phyloP scores from a whole-genome alignment of 2,888 invertebrate species.

The Zaprionus bogoriensis region DNA sequence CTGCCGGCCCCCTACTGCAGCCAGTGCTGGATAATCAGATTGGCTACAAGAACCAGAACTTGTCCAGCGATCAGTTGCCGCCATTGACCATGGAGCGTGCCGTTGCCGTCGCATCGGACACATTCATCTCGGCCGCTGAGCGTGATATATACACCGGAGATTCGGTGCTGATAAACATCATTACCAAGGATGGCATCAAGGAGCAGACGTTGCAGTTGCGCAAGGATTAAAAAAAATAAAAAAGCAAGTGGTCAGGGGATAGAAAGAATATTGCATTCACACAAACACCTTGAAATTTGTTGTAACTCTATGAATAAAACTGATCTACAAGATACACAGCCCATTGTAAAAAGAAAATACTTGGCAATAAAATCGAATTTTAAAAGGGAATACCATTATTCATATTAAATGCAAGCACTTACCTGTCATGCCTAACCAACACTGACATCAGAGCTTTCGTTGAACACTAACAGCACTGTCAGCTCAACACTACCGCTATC shows the following conservation, averaged over 20 bases:
- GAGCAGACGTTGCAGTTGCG: slow-evolving; percentile 90
- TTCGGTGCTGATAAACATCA: slow-evolving; percentile 91
- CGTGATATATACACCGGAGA: slow-evolving; percentile 99
- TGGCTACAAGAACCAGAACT: slow-evolving; percentile 92
- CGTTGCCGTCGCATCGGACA: slow-evolving; percentile 93
- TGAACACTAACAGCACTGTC: no score
- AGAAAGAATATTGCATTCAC: slow-evolving; percentile 23
- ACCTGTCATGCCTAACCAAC: neutral
- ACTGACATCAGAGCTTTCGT: neutral
- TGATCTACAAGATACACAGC: slow-evolving; percentile 24
- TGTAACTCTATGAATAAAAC: slow-evolving; percentile 56
- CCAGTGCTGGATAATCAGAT: slow-evolving; percentile 98
- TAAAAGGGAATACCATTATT: neutral
- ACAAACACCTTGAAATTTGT: slow-evolving; percentile 44
- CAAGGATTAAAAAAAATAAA: slow-evolving; percentile 94
- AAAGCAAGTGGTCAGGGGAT: slow-evolving; percentile 1
- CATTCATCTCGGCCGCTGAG: slow-evolving; percentile 98
- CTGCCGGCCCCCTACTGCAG: slow-evolving; percentile 94
- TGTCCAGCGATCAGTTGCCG: slow-evolving; percentile 82
- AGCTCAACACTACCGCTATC: neutral
- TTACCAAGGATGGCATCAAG: slow-evolving; percentile 93
- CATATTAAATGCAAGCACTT: neutral
- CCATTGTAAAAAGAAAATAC: neutral
- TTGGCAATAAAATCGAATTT: neutral
- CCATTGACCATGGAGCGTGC: slow-evolving; percentile 92